Conservation (phyloP, 2,797 vertebrate species). For the Smutsia gigantea region DNA sequence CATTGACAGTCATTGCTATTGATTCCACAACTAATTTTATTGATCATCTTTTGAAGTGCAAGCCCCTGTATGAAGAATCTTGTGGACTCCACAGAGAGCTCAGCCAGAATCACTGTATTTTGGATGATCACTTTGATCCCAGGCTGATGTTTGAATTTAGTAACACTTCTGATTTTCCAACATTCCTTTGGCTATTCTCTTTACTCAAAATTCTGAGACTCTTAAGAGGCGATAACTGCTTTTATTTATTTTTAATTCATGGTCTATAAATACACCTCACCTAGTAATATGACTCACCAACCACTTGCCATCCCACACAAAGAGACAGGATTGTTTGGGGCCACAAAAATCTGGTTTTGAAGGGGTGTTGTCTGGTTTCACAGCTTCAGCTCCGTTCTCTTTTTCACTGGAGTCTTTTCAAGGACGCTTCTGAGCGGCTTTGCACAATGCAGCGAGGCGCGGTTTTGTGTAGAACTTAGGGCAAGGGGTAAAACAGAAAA, state of each 20-base stretch:
- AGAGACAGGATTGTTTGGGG: slow-evolving; percentile 65
- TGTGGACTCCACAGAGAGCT: not conserved
- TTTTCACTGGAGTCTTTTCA: slow-evolving; percentile 61
- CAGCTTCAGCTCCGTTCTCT: slow-evolving; percentile 46
- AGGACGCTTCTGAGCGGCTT: slow-evolving; percentile 51
- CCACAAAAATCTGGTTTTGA: slow-evolving; percentile 71
- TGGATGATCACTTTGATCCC: slow-evolving; percentile 1
- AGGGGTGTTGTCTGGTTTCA: slow-evolving; percentile 75
- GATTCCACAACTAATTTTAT: not conserved
- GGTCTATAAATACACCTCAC: slow-evolving; percentile 77
- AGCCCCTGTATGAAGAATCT: not conserved
- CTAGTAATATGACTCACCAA: slow-evolving; percentile 73
- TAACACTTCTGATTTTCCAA: slow-evolving; percentile 30
- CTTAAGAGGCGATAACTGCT: slow-evolving; percentile 18
- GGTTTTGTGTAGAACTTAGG: slow-evolving; percentile 60
- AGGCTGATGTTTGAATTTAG: not conserved
- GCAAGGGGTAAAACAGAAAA: not conserved
- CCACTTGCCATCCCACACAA: slow-evolving; percentile 68
- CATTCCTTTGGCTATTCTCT: slow-evolving; percentile 27
- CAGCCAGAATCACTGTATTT: not conserved
- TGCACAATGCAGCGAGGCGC: not conserved
- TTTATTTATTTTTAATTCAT: slow-evolving; percentile 52
- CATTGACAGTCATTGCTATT: not conserved
- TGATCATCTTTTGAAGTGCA: not conserved
- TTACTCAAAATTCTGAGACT: slow-evolving; percentile 16